Percentiles rank a stretch among this genome's conserved stretches.
These are phyloP conservation scores for Melitaea athalia DNA, from an alignment of 2,888 invertebrate genomes.

Conservation along the genomic window DNA sequence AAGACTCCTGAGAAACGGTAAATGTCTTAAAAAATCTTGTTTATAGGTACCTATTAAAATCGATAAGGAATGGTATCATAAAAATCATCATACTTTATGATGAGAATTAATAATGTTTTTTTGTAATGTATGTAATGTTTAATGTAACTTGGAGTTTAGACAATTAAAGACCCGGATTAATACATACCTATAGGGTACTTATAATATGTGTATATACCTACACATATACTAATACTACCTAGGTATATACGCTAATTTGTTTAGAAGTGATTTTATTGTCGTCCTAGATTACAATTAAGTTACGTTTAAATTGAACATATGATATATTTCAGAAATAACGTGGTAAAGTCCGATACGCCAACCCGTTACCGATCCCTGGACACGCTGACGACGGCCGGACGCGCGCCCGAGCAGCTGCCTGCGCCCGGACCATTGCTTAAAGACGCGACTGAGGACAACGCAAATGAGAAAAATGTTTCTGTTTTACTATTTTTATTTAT, in stretches of 20 bases:
- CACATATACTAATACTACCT: no score
- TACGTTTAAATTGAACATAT: neutral
- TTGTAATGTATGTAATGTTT: no score
- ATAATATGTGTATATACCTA: no score
- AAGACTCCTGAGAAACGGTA: constrained; percentile 68
- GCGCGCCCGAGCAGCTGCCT: constrained; percentile 53
- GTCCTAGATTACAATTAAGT: neutral
- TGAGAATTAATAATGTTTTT: no score
- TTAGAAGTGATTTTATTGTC: no score
- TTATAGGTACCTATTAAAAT: neutral
- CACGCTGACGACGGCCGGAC: constrained; percentile 56
- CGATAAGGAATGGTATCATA: neutral
- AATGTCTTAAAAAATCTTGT: constrained; percentile 9
- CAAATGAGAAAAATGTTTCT: constrained; percentile 24
- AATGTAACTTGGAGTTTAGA: no score
- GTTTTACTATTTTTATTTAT: neutral
- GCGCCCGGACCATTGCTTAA: constrained; percentile 56
- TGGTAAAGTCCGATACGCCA: constrained; percentile 57
- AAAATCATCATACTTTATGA: no score
- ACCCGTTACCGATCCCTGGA: constrained; percentile 74
- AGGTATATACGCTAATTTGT: no score
- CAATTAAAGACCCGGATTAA: no score
- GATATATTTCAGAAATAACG: constrained; percentile 27
- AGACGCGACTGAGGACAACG: constrained; percentile 40
- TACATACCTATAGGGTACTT: no score